phyloP scores from a whole-genome alignment of 2,888 invertebrate species.

The Panopea generosa region DNA sequence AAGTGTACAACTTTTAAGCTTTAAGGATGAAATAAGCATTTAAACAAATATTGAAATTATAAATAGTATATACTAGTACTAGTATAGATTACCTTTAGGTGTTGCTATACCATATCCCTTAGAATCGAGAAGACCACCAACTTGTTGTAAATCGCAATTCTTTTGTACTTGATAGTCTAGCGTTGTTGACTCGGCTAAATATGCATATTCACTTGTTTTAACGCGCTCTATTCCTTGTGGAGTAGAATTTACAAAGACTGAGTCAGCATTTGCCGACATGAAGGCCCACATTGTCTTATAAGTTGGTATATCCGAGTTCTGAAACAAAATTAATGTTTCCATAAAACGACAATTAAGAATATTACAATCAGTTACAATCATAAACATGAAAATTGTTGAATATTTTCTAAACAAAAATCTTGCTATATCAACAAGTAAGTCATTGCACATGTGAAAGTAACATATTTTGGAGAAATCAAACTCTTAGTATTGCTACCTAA shows the following conservation, averaged over 20 bases:
- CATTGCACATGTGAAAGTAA: too few relatives aligned
- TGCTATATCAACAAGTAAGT: not conserved
- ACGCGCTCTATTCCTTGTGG: conserved; percentile 96
- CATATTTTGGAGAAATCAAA: too few relatives aligned
- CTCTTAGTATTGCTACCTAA: too few relatives aligned
- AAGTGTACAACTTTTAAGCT: not conserved
- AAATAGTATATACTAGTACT: too few relatives aligned
- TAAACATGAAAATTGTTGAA: too few relatives aligned
- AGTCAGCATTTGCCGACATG: conserved; percentile 90
- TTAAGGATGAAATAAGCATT: not conserved
- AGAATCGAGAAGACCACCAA: conserved; percentile 94
- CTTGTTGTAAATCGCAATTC: conserved; percentile 98
- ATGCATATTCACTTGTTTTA: conserved; percentile 94
- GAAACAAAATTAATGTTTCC: conserved; percentile 66
- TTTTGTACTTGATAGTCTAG: conserved; percentile 94
- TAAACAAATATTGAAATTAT: too few relatives aligned
- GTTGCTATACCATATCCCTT: conserved; percentile 99
- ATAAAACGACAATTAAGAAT: too few relatives aligned
- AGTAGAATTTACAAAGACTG: conserved; percentile 93
- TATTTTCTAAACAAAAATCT: not conserved
- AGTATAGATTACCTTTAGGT: conserved; percentile 90
- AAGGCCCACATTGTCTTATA: conserved; percentile 93
- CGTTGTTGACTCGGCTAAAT: conserved; percentile 99
- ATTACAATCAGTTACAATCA: too few relatives aligned
- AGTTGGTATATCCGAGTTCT: conserved; percentile 92